Base-by-base conservation (phyloP, 2,113 vertebrate genomes). In the Catharus fuscescens region DNA sequence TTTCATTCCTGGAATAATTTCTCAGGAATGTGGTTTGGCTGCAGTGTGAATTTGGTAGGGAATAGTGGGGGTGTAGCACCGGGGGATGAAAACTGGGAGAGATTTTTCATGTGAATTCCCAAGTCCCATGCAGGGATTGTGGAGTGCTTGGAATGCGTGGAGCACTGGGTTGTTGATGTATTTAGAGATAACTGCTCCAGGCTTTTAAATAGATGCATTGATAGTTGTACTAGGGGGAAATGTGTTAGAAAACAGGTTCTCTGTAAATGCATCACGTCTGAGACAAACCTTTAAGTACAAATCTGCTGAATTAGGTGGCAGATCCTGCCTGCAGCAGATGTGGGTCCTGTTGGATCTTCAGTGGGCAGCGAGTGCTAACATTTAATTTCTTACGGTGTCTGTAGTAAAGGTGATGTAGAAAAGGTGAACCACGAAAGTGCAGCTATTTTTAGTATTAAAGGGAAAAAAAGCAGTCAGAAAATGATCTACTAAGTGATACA, bases 381-480 rank as follows among this genome's bases (percentile, higher is more conserved):
- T 85, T 70, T 32, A 34, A 65, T 72, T 95, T 88, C 93, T 90
- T 80, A 87, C 4, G 0, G 9, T 54, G 57, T 77, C 88, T 89
- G 80, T 92, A 91, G 91, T 95, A 83, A 81, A 66, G 62, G 78
- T 47, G 77, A 64, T 96, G 94, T 67, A 61, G 91, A 74, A 73
- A 96, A 97, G 93, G 90, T 96, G 91, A 97, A 93, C 93, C 71
- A 13, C 73, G 80, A 40, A 94, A 95, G 85, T 92, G 69, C 78
- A 93, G 28, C 53, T 90, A 90, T 96, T 97, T 93, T 95, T 96
- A 82, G 85, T 54, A 10, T 78, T 62, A 4, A 62, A 48, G 69
- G 5, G 5, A 61, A 38, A 78, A 69, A 94, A 74, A n/a, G 19
- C 32, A 80, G 69, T n/a, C 45, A 86, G 88, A 92, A 95, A 87